Percentiles rank a stretch among this genome's conserved stretches.
These are phyloP conservation scores for Muricea muricata DNA, from an alignment of 92 coral and sea anemone species.

Conservation along the genomic window DNA sequence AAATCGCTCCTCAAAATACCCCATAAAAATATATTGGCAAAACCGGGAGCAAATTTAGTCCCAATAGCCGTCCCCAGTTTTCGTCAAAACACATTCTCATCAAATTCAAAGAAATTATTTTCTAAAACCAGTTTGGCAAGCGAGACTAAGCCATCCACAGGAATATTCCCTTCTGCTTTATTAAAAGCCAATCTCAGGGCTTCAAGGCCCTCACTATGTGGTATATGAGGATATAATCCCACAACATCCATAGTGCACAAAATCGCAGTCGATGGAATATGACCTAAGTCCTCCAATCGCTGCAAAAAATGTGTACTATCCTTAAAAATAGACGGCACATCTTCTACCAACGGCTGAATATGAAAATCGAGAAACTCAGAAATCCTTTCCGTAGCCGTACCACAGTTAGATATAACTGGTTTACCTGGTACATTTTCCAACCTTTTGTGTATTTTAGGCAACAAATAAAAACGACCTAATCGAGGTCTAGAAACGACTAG, in stretches of 20 bases:
- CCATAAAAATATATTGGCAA: neutral
- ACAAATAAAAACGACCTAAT: conserved; percentile 55
- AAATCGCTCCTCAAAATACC: neutral
- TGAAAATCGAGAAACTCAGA: neutral
- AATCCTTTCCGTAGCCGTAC: neutral
- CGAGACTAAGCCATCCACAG: neutral
- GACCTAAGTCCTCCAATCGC: neutral
- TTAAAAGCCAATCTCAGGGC: neutral
- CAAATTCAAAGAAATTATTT: neutral
- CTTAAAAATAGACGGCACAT: neutral
- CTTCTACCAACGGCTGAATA: neutral
- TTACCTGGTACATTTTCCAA: conserved; percentile 54
- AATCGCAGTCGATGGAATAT: neutral
- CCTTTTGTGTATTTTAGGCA: conserved; percentile 57
- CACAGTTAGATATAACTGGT: conserved; percentile 37
- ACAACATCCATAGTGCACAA: neutral
- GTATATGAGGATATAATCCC: neutral
- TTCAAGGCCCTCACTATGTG: neutral
- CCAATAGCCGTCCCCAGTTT: neutral
- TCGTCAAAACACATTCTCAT: neutral
- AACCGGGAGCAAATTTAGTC: neutral
- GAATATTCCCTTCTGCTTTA: neutral
- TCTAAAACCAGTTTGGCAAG: neutral
- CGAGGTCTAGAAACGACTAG: neutral
- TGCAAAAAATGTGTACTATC: neutral